These are phyloP conservation scores for Napeogenes inachia DNA, from an alignment of 2,888 invertebrate species.

Conservation along the genomic window DNA sequence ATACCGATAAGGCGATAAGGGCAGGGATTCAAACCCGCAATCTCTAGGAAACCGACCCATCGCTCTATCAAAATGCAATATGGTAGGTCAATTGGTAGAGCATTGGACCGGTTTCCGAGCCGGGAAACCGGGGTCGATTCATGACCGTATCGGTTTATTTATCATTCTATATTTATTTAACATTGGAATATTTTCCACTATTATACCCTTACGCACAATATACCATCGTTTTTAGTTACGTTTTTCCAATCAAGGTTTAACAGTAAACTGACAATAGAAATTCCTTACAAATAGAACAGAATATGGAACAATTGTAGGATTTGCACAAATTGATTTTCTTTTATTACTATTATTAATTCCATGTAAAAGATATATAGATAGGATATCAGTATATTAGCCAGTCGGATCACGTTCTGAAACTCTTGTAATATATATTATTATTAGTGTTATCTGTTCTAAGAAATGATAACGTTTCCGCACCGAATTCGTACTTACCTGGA, in stretches of 20 bases:
- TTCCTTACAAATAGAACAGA: conserved; percentile 14
- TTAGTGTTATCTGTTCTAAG: no score
- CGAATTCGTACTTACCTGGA: no score
- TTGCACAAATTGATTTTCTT: conserved; percentile 17
- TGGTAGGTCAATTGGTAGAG: no score
- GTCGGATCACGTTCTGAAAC: not conserved
- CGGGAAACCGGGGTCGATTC: no score
- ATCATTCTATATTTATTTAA: no score
- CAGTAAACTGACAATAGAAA: conserved; percentile 17
- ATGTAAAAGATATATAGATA: conserved; percentile 4
- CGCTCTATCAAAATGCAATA: no score
- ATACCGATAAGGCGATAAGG: no score
- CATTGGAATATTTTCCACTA: not conserved
- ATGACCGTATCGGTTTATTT: no score
- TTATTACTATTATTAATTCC: conserved; percentile 6
- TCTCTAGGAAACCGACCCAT: no score
- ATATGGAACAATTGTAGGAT: conserved; percentile 15
- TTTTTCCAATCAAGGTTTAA: conserved; percentile 16
- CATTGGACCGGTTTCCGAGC: no score
- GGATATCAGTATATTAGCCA: conserved; percentile 3
- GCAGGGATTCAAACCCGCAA: no score
- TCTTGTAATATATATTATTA: not conserved
- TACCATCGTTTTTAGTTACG: not conserved
- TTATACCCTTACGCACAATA: not conserved
- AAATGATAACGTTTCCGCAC: no score